A percentile compares a stretch with the other conserved stretches of the same genome.
Evolutionary conservation across 2,888 invertebrate species (phyloP).

Genomic region (Acholoe squamosa): DNA sequence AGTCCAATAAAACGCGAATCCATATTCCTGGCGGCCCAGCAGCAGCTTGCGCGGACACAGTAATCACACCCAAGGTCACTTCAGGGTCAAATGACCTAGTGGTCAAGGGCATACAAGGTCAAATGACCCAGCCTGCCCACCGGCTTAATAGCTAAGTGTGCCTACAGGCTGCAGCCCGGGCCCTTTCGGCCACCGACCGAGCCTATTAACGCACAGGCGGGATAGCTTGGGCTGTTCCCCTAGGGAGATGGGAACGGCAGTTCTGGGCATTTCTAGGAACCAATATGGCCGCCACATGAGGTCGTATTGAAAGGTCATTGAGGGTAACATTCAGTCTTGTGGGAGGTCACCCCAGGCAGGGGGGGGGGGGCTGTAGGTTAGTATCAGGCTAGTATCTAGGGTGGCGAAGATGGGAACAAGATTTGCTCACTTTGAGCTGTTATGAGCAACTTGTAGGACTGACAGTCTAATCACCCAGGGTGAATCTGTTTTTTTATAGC

Average conservation of each 20-base stretch:
- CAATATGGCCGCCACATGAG: conserved; percentile 32
- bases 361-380: neutral
- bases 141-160: conserved; percentile 37
- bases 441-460: no score
- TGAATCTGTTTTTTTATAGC: neutral
- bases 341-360: neutral
- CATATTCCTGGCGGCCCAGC: neutral
- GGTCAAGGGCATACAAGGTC: conserved; percentile 1
- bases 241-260: neutral
- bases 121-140: neutral
- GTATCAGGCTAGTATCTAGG: neutral
- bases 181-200: neutral
- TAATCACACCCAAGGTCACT: conserved; percentile 33
- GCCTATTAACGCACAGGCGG: neutral
- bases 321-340: neutral
- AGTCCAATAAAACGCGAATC: conserved; percentile 1
- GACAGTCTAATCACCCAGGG: neutral
- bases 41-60: neutral
- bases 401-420: neutral
- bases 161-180: neutral
- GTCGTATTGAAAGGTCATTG: neutral
- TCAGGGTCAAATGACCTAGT: conserved; percentile 31
- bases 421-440: no score
- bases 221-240: conserved; percentile 5
- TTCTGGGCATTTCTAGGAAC: conserved; percentile 33